Conservation (phyloP, 2,797 vertebrate genomes). For the Syngnathus rostellatus region DNA sequence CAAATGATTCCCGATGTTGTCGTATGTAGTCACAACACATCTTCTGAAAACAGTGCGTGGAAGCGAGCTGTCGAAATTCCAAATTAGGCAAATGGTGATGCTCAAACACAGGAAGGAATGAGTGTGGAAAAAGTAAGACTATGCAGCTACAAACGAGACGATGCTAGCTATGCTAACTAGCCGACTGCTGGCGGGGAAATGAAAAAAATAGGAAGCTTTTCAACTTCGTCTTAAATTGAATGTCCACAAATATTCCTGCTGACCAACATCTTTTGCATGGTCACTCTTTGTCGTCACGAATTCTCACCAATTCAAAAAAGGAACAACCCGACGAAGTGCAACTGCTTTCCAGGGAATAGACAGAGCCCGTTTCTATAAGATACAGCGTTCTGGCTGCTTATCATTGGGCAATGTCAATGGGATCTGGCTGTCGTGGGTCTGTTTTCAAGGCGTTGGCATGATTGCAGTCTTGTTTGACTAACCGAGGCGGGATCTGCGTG, state of each 20-base stretch:
- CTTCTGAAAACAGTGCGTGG: neutral
- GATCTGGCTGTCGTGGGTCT: neutral
- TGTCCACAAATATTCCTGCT: neutral
- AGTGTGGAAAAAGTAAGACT: neutral
- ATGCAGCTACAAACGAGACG: neutral
- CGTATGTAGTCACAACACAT: neutral
- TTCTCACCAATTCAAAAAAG: neutral
- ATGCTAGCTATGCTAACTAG: neutral
- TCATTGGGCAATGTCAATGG: neutral
- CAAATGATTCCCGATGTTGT: neutral
- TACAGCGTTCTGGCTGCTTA: constrained; percentile 1
- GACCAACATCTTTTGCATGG: neutral
- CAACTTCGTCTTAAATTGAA: neutral
- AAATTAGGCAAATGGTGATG: neutral
- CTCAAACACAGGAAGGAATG: neutral
- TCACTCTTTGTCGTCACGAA: too few relatives aligned
- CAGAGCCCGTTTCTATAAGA: constrained; percentile 46
- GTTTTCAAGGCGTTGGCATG: neutral
- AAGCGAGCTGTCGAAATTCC: neutral
- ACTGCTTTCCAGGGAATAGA: constrained; percentile 56
- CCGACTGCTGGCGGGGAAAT: constrained; percentile 3
- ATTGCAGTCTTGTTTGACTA: neutral
- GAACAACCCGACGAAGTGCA: constrained; percentile 24
- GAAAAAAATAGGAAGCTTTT: neutral
- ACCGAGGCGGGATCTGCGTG: constrained; percentile 5